Base-by-base conservation (phyloP, 2,797 vertebrate species). In the Picus viridis region DNA sequence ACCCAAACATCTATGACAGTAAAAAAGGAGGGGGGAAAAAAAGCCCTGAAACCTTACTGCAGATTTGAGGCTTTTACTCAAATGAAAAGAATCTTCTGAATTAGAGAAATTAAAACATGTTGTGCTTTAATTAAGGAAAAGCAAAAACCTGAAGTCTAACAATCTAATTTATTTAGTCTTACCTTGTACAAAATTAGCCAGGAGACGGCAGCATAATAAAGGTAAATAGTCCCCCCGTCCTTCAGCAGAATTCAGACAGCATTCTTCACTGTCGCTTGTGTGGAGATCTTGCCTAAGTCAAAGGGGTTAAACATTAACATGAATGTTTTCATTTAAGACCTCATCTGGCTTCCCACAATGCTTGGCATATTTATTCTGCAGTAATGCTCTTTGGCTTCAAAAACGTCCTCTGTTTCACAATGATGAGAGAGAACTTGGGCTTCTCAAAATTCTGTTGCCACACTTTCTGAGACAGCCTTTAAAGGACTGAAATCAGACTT, bases 161-260 rank as follows among this genome's bases (percentile, higher is more conserved):
- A 27, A 22, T 45, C 12, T 10, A 19, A 30, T 45, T 36, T 61
- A 3, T 54, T 56, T 75, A 64, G 51, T 39, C 91, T 92, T 92
- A 89, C 85, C 94, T 93, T n/a, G 49, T n/a, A 8, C 32, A 27
- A 67, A 49, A 56, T 71, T 12, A 54, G 16, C 86, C 89, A 39
- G 90, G 67, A 51, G 34, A 92, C 92, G 74, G 88, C 90, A 85
- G 85, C 86, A 76, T 80, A 85, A 80, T 85, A n/a, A 68, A 89
- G 80, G 69, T 71, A 88, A 89, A 29, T 1, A 14, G 30, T 68
- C 39, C 85, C 83, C 10, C 53, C 83, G 92, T 92, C 96, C 93
- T 97, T 97, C 87, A 89, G 95, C 56, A 27, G 65, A 23, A 71
- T 72, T 63, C 62, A 51, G 74, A 10, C 59, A 39, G 27, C 9